Percentiles rank a stretch among this genome's conserved stretches.
Evolutionary conservation across 2,113 vertebrate genomes (phyloP).

Genomic region (Caranx melampygus): DNA sequence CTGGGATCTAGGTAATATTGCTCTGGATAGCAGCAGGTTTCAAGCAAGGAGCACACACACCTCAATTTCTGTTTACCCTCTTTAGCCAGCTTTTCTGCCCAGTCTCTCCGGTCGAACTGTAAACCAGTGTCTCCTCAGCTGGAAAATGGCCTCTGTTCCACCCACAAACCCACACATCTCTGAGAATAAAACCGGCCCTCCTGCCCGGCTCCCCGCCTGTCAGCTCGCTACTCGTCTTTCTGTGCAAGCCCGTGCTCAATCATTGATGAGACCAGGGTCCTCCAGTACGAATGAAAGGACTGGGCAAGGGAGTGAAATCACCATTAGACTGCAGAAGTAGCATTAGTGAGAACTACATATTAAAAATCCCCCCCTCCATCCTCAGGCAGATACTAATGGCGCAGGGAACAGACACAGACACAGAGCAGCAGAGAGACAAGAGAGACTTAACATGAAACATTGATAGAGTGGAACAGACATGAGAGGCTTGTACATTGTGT

Average conservation of each 20-base stretch:
- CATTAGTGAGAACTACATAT: constrained; percentile 51
- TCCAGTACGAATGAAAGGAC: constrained; percentile 65
- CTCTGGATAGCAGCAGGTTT: constrained; percentile 5
- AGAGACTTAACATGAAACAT: constrained; percentile 1
- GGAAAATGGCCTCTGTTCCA: constrained; percentile 63
- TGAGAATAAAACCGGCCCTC: constrained; percentile 55
- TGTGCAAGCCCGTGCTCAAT: constrained; percentile 63
- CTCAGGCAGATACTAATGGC: constrained; percentile 29
- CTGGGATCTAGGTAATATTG: constrained; percentile 21
- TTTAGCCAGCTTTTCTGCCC: constrained; percentile 42
- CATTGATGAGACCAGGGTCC: constrained; percentile 71
- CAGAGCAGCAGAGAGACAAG: not conserved
- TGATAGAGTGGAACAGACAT: constrained; percentile 16
- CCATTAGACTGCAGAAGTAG: constrained; percentile 49
- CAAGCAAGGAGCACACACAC: constrained; percentile 5
- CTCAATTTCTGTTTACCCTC: constrained; percentile 44
- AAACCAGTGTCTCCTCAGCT: constrained; percentile 63
- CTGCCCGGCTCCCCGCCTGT: constrained; percentile 35
- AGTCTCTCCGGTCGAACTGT: constrained; percentile 47
- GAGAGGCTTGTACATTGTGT: constrained; percentile 15
- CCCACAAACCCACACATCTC: constrained; percentile 24
- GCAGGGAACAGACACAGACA: constrained; percentile 16
- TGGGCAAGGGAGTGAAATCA: constrained; percentile 58
- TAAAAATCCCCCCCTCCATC: constrained; percentile 44
- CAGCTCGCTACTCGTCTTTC: constrained; percentile 49